These are phyloP conservation scores for Sphaeridia pumilis DNA, from an alignment of 2,888 invertebrate genomes.

Conservation along the genomic window DNA sequence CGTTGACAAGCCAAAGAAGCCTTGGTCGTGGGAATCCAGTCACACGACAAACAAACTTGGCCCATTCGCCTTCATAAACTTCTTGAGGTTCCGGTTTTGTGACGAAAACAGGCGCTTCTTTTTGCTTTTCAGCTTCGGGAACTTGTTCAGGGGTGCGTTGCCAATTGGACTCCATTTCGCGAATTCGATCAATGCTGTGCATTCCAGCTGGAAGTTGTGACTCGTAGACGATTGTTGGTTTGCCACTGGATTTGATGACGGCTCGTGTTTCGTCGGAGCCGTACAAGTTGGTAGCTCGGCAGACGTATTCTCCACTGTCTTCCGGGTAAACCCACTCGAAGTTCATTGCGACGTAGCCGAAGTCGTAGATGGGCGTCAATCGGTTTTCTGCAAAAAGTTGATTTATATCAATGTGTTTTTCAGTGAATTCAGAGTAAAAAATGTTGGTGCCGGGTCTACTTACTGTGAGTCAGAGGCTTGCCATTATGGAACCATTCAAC, in stretches of 20 bases:
- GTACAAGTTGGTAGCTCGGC: slow-evolving; percentile 83
- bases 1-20: slow-evolving; percentile 97
- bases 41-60: slow-evolving; percentile 94
- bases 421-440: slow-evolving; percentile 1
- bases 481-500: slow-evolving; percentile 95
- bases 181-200: slow-evolving; percentile 88
- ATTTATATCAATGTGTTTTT: not conserved
- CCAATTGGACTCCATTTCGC: slow-evolving; percentile 94
- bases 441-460: no score
- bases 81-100: slow-evolving; percentile 83
- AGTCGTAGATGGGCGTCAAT: slow-evolving; percentile 88
- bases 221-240: slow-evolving; percentile 88
- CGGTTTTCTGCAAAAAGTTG: slow-evolving; percentile 62
- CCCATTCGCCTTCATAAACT: slow-evolving; percentile 92
- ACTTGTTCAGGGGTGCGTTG: slow-evolving; percentile 67
- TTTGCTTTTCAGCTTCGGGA: slow-evolving; percentile 63
- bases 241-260: slow-evolving; percentile 71
- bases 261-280: slow-evolving; percentile 85
- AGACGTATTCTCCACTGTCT: slow-evolving; percentile 85
- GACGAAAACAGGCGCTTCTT: slow-evolving; percentile 79
- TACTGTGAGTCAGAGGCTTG: slow-evolving; percentile 75
- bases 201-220: slow-evolving; percentile 91
- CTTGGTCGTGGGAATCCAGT: slow-evolving; percentile 92
- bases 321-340: slow-evolving; percentile 94
- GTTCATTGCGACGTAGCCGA: slow-evolving; percentile 91